Conservation (phyloP, 1,140 invertebrate genomes). For the Calliopsis andreniformis region DNA sequence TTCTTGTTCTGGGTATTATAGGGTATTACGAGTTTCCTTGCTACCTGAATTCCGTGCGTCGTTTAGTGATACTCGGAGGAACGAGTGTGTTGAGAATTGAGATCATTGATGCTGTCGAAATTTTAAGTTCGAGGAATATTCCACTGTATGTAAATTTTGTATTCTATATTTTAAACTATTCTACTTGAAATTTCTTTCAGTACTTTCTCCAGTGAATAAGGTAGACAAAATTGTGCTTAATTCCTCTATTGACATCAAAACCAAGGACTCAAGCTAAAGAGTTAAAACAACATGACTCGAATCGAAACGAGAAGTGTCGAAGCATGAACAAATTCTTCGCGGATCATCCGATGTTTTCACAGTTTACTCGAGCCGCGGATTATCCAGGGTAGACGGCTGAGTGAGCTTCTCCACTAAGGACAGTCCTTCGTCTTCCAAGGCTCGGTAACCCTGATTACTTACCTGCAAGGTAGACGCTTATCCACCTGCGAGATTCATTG, state of each 20-base stretch:
- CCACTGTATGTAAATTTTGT: no score
- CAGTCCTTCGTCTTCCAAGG: neutral
- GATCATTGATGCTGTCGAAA: constrained; percentile 12
- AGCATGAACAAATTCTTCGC: constrained; percentile 54
- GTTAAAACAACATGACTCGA: no score
- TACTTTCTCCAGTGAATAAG: no score
- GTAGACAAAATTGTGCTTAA: no score
- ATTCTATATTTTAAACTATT: no score
- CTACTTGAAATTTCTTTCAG: no score
- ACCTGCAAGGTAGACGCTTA: constrained; percentile 62
- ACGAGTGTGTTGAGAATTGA: neutral
- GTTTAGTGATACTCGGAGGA: constrained; percentile 25
- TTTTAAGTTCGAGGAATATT: neutral
- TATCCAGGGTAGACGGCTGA: constrained; percentile 37
- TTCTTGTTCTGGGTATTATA: constrained; percentile 44
- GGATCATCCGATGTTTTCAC: constrained; percentile 67
- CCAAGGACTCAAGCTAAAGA: no score
- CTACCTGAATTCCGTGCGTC: constrained; percentile 39
- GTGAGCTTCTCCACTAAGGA: neutral
- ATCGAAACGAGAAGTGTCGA: constrained; percentile 52
- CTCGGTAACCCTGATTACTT: constrained; percentile 59
- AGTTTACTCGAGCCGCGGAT: constrained; percentile 40
- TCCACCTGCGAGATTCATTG: constrained; percentile 74
- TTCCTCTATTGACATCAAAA: no score
- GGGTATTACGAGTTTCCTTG: constrained; percentile 35